Evolutionary conservation across 1,140 invertebrate species (phyloP).

Genomic region (Maniola jurtina): DNA sequence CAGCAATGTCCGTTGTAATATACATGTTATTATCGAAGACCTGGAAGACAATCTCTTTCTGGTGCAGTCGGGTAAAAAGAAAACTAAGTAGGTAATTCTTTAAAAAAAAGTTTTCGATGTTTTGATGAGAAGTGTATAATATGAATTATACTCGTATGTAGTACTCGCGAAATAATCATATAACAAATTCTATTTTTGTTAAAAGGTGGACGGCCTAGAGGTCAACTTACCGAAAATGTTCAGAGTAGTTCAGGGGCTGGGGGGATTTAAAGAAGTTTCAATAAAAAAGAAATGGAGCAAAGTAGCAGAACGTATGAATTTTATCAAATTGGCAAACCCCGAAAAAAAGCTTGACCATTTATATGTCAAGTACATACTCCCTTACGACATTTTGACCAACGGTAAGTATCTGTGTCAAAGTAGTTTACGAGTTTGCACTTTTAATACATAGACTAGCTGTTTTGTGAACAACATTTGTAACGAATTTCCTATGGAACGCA

Average conservation of each 20-base stretch:
- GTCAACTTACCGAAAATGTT: constrained; percentile 93
- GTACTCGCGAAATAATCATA: no score
- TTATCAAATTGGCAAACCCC: constrained; percentile 89
- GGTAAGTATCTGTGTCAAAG: constrained; percentile 78
- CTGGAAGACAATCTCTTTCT: no score
- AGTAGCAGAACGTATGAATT: constrained; percentile 93
- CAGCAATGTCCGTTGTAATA: no score
- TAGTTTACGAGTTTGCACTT: not conserved
- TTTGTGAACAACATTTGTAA: no score
- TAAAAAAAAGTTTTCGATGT: no score
- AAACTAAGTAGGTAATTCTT: no score
- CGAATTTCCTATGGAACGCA: no score
- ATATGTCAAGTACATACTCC: constrained; percentile 95
- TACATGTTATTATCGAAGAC: no score
- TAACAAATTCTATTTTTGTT: constrained; percentile 7
- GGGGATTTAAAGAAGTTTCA: constrained; percentile 93
- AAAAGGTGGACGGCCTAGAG: constrained; percentile 88
- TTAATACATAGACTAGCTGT: no score
- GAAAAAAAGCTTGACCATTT: constrained; percentile 93
- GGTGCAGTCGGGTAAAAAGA: no score
- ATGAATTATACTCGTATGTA: no score
- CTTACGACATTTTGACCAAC: constrained; percentile 91
- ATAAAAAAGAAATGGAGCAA: constrained; percentile 95
- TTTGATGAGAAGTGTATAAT: no score
- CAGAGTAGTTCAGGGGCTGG: constrained; percentile 90